phyloP scores from a whole-genome alignment of 2,113 vertebrate genomes.

The Dipodomys spectabilis region DNA sequence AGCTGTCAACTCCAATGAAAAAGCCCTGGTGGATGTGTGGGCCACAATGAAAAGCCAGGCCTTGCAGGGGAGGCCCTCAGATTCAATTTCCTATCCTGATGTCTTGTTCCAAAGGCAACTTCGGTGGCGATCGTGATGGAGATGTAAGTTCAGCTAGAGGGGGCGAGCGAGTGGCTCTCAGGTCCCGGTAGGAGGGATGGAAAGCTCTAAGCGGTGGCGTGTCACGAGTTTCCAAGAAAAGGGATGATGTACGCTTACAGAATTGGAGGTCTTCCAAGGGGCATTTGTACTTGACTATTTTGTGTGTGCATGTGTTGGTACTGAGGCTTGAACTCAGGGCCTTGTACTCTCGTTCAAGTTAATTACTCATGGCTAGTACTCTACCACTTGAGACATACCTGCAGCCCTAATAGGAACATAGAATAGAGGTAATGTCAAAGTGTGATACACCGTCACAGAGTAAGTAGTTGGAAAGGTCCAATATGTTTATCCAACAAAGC shows the following conservation, averaged over 20 bases:
- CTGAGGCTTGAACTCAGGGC: too few species aligned
- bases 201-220: neutral
- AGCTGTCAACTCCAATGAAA: conserved; percentile 65
- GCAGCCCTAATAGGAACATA: neutral
- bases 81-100: conserved; percentile 68
- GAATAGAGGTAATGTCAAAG: neutral
- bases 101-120: conserved; percentile 62
- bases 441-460: neutral
- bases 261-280: neutral
- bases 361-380: too few species aligned
- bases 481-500: neutral
- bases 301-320: too few species aligned
- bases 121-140: neutral
- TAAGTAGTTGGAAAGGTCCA: neutral
- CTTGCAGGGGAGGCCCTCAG: conserved; percentile 34
- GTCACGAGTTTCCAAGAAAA: neutral
- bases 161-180: conserved; percentile 1
- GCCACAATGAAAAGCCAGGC: conserved; percentile 58
- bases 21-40: conserved; percentile 61
- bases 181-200: conserved; percentile 15
- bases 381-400: too few species aligned
- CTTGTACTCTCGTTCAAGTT: too few species aligned
- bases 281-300: neutral
- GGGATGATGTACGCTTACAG: neutral
- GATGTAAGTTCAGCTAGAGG: conserved; percentile 23